These are phyloP conservation scores for Aurelia aurita complex sp. Pacific DNA, from an alignment of 30 jellyfish, hydroid and myxozoan genomes.

Conservation along the genomic window DNA sequence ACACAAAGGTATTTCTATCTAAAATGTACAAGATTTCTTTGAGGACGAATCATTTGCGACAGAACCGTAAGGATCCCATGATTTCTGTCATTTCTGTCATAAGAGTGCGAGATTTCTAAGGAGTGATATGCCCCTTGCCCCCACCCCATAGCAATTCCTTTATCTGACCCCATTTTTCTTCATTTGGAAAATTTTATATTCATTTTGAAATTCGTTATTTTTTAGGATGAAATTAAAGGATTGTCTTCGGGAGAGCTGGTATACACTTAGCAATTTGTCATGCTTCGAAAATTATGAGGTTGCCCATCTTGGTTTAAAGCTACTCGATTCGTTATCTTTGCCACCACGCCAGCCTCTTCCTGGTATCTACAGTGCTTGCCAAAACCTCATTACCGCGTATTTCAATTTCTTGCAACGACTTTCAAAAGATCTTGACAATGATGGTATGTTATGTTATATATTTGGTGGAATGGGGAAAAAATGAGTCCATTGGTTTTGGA, in stretches of 20 bases:
- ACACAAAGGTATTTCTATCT: no score
- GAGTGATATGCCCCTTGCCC: neutral
- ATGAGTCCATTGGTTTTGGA: no score
- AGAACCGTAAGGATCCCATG: no score
- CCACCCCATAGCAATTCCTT: no score
- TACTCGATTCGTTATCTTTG: conserved; percentile 10
- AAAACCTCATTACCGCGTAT: conserved; percentile 39
- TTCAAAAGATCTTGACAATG: neutral
- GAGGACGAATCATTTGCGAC: no score
- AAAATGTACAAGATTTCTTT: no score
- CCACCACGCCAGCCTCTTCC: conserved; percentile 32
- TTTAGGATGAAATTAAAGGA: conserved; percentile 29
- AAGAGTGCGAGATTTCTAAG: neutral
- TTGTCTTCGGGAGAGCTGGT: conserved; percentile 34
- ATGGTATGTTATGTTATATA: conserved; percentile 5
- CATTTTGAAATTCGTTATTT: no score
- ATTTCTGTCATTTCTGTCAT: no score
- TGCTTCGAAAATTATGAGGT: conserved; percentile 31
- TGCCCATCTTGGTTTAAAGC: conserved; percentile 1
- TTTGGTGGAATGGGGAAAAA: neutral
- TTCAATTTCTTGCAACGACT: conserved; percentile 41
- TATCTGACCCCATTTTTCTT: no score
- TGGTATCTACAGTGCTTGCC: conserved; percentile 34
- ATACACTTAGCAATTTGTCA: conserved; percentile 11
- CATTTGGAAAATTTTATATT: no score